A percentile compares a stretch with the other conserved stretches of the same genome.
These are phyloP conservation scores for Lagria hirta DNA, from an alignment of 2,888 invertebrate species.

Conservation along the genomic window DNA sequence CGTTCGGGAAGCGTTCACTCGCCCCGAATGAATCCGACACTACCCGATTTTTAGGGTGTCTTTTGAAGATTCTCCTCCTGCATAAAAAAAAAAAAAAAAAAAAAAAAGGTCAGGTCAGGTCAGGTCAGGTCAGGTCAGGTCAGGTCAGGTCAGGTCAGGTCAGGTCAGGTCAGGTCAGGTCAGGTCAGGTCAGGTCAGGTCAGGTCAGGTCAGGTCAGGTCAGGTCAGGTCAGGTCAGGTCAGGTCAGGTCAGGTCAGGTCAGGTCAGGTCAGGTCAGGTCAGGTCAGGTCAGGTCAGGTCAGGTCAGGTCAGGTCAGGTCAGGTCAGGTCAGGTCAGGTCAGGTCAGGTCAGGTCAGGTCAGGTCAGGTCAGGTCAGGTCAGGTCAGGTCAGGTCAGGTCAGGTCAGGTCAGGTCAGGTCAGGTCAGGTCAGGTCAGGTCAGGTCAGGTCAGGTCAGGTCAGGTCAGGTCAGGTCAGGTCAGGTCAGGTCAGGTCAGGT, in stretches of 20 bases:
- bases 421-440: constrained; percentile 1
- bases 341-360: constrained; percentile 1
- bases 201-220: constrained; percentile 1
- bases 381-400: constrained; percentile 1
- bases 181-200: constrained; percentile 1
- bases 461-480: constrained; percentile 1
- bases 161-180: constrained; percentile 1
- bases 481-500: constrained; percentile 1
- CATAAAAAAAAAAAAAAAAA: constrained; percentile 1
- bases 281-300: constrained; percentile 1
- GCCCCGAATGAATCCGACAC: no score
- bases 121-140: constrained; percentile 1
- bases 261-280: constrained; percentile 1
- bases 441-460: constrained; percentile 1
- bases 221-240: constrained; percentile 1
- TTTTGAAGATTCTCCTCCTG: no score
- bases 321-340: constrained; percentile 1
- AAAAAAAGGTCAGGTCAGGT: no score
- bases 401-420: constrained; percentile 1
- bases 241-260: constrained; percentile 1
- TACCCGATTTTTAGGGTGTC: no score
- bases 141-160: constrained; percentile 1
- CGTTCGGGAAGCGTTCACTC: no score
- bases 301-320: constrained; percentile 1
- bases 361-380: constrained; percentile 1